Evolutionary conservation across 2,113 vertebrate genomes (phyloP), one percentile per base, ranked within the genome.

Genomic region (Atherinomorus stipes): DNA sequence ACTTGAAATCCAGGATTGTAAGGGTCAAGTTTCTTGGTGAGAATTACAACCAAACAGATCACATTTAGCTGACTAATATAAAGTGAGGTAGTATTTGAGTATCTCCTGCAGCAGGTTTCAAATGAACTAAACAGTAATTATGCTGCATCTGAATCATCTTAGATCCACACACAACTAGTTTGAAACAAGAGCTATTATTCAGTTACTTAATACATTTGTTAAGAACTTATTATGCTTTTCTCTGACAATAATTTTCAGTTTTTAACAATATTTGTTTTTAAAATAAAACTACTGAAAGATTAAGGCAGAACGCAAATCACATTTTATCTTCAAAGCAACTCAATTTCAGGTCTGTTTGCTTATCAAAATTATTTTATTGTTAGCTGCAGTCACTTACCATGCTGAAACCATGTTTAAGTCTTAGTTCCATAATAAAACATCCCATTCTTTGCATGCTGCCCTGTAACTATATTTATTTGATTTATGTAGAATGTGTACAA

Each of bases 401-500:
- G 28, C n/a, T 25, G 21, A 38, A 78, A 42, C 18, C 2, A 40
- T 25, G 4, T 61, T 2, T 11, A 53, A 68, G 8, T 44, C 37
- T 11, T 11, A 42, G 28, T 26, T 31, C 4, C 34, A 68, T 38
- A 42, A 49, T 51, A 16, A 64, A 71, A 82, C 60, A 28, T 45
- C 12, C 59, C 23, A 16, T 11, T 56, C 53, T 45, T 34, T 0
- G 28, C 8, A 38, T 42, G 13, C 23, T 65, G 21, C 40, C 70
- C 40, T 78, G 21, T 76, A 87, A 79, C 38, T 76, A 65, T 52
- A 80, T 60, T 58, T 13, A 38, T 53, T 37, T 34, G 19, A n/a
- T 28, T 56, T 19, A 64, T 44, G 16, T 26, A 64, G 4, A 51
- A 47, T 58, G 31, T 72, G 10, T 64, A 51, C 60, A 80, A 37